These are phyloP conservation scores for Oryctes rhinoceros DNA, from an alignment of 1,140 invertebrate genomes.

Conservation along the genomic window DNA sequence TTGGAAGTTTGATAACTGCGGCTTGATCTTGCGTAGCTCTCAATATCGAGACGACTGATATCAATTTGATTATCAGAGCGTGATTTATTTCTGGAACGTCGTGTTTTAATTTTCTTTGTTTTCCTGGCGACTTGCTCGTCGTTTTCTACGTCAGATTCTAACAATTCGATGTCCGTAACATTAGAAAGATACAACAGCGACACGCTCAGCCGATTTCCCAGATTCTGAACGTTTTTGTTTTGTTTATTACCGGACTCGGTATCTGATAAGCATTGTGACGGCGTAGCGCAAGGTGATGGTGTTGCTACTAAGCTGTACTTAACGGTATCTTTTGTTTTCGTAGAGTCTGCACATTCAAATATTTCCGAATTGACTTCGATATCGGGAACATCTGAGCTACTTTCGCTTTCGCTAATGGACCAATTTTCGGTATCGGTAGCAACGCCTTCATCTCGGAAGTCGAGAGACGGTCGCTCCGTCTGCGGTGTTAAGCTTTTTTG, in stretches of 20 bases:
- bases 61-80: not conserved
- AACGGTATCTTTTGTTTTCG: not conserved
- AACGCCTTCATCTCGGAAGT: not conserved
- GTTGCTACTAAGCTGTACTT: slow-evolving; percentile 7
- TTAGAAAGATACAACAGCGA: slow-evolving; percentile 41
- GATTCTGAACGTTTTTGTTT: not conserved
- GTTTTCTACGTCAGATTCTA: slow-evolving; percentile 51
- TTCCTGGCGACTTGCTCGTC: slow-evolving; percentile 33
- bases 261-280: not conserved
- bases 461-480: not conserved
- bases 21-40: not conserved
- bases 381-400: slow-evolving; percentile 9
- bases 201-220: not conserved
- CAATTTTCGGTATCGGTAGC: not conserved
- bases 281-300: slow-evolving; percentile 4
- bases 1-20: not conserved
- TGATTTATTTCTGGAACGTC: not conserved
- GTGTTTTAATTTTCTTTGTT: slow-evolving; percentile 44
- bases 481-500: not conserved
- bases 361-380: not conserved
- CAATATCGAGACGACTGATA: not conserved
- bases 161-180: slow-evolving; percentile 56
- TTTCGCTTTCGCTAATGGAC: slow-evolving; percentile 1
- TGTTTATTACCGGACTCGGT: not conserved
- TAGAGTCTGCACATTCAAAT: not conserved